These are phyloP conservation scores for Latrodectus elegans DNA, from an alignment of 2,888 invertebrate species.

Conservation along the genomic window DNA sequence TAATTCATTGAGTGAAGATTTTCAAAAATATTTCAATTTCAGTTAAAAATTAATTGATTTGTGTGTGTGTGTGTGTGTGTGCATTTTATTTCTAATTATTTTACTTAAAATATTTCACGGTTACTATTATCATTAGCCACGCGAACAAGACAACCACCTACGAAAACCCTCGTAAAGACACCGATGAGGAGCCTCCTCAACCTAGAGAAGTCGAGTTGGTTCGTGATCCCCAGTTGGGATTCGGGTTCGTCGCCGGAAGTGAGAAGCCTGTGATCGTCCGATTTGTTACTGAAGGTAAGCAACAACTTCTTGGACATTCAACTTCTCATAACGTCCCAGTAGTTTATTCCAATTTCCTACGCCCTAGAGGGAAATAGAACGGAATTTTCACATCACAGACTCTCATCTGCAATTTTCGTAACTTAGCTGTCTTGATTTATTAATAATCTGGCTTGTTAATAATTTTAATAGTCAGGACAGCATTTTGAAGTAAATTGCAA, in stretches of 20 bases:
- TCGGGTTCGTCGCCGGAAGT: constrained; percentile 96
- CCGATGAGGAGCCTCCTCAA: constrained; percentile 81
- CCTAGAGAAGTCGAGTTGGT: constrained; percentile 85
- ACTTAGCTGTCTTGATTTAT: no score
- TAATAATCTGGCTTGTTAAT: no score
- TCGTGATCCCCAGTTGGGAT: constrained; percentile 87
- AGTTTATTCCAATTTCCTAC: no score
- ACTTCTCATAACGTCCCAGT: background rate
- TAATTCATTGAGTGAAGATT: no score
- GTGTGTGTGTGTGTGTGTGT: no score
- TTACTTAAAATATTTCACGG: background rate
- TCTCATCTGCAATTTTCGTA: no score
- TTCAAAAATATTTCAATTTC: no score
- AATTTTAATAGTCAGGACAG: no score
- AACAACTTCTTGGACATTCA: background rate
- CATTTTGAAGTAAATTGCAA: no score
- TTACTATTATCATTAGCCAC: constrained; percentile 75
- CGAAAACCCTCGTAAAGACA: constrained; percentile 84
- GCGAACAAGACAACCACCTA: constrained; percentile 91
- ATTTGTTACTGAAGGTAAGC: constrained; percentile 77
- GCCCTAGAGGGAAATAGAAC: no score
- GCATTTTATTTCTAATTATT: background rate
- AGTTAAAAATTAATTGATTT: no score
- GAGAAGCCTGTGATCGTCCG: constrained; percentile 94
- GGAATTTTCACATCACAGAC: no score